phyloP scores from a whole-genome alignment of 2,797 vertebrate genomes.

The Myotis myotis region DNA sequence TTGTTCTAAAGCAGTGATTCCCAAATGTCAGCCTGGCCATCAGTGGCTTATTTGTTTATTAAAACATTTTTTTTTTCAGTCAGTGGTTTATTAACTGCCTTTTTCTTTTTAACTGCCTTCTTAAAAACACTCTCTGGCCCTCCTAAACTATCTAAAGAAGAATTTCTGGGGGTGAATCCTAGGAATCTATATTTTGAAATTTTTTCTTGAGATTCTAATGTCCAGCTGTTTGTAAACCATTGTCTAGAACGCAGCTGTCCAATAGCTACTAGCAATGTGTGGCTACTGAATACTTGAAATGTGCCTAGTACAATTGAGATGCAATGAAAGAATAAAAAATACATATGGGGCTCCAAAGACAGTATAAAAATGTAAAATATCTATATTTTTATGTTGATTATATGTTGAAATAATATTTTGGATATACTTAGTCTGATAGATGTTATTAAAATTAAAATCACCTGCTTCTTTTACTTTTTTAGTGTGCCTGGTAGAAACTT shows the following conservation, averaged over 20 bases:
- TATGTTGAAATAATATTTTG: constrained; percentile 38
- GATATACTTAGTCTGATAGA: not conserved
- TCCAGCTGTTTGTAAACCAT: not conserved
- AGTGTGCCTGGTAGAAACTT: not conserved
- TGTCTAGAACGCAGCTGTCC: not conserved
- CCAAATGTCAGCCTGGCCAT: not conserved
- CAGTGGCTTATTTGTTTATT: not conserved
- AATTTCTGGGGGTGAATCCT: not conserved
- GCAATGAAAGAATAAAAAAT: not conserved
- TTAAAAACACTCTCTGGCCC: not conserved
- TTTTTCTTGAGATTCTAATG: not conserved
- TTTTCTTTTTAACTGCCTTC: not conserved
- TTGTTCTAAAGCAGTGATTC: not conserved
- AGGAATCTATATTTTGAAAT: constrained; percentile 4
- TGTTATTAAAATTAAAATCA: constrained; percentile 28
- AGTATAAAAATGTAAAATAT: not conserved
- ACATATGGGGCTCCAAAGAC: not conserved
- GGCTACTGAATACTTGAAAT: not conserved
- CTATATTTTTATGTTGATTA: not conserved
- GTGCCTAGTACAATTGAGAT: not conserved
- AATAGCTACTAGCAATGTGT: not conserved
- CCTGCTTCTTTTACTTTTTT: not conserved
- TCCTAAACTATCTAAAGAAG: not conserved
- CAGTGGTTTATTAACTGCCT: not conserved
- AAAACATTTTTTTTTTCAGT: not conserved